Evolutionary conservation across 1,140 invertebrate species (phyloP).

Genomic region (Bilobella aurantiaca): DNA sequence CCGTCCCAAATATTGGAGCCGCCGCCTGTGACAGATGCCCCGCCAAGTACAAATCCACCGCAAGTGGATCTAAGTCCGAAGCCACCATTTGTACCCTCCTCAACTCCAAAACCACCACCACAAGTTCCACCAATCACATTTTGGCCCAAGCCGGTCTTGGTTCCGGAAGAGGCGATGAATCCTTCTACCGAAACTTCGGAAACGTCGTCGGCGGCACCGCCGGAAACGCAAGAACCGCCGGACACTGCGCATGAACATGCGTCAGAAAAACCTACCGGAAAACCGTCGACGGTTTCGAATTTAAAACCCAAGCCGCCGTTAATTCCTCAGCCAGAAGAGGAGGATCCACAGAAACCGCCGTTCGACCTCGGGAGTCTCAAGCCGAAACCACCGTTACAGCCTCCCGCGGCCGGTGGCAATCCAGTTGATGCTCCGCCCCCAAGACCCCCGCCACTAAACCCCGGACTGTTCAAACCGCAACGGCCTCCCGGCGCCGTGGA

Average conservation of each 20-base stretch:
- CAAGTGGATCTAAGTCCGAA: no score
- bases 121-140: no score
- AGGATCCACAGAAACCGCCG: neutral
- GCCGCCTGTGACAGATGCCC: no score
- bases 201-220: no score
- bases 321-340: neutral
- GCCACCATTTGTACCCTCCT: no score
- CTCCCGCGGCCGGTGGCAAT: neutral
- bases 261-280: neutral
- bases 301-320: slow-evolving; percentile 8
- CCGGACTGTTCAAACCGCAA: neutral
- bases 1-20: no score
- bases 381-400: slow-evolving; percentile 8
- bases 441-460: neutral
- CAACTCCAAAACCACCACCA: no score
- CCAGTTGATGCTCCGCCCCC: neutral
- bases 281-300: neutral
- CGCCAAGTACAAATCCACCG: no score
- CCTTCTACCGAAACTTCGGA: no score
- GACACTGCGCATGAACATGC: neutral
- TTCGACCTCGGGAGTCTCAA: neutral
- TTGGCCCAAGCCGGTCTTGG: no score
- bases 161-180: no score
- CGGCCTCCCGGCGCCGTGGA: neutral
- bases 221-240: neutral